Evolutionary conservation across 2,113 vertebrate species (phyloP).

Genomic region (Crotalus viridis): DNA sequence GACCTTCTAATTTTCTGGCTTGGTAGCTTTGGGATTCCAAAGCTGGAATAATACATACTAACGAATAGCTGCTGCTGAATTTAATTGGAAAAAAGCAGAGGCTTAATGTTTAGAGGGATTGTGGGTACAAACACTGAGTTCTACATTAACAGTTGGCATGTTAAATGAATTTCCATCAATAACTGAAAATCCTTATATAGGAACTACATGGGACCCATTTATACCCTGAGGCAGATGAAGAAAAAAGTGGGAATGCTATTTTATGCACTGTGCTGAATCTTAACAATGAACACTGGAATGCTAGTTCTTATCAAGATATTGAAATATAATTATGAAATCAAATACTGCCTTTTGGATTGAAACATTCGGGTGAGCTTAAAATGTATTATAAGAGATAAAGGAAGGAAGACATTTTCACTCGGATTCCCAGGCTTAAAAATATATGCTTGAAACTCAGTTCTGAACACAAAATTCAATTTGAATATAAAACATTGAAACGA

Average conservation of each 20-base stretch:
- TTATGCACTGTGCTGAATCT: background rate
- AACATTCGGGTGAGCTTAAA: background rate
- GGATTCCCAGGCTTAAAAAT: background rate
- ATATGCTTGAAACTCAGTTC: background rate
- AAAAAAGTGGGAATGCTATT: background rate
- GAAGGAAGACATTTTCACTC: background rate
- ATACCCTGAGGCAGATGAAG: background rate
- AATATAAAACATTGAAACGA: background rate
- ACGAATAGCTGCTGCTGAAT: background rate
- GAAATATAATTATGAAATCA: background rate
- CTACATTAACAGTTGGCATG: background rate
- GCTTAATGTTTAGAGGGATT: background rate
- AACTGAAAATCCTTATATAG: background rate
- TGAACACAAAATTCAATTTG: background rate
- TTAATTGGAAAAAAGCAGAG: background rate
- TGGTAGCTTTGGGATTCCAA: background rate
- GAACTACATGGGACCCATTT: background rate
- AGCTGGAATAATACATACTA: background rate
- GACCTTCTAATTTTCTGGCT: background rate
- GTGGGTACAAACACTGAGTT: background rate
- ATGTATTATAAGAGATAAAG: background rate
- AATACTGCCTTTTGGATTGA: background rate
- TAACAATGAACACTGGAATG: background rate
- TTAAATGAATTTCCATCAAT: conserved; percentile 6
- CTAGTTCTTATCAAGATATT: background rate